Base-by-base conservation (phyloP, 2,797 vertebrate genomes). In the Syngnathus acus region DNA sequence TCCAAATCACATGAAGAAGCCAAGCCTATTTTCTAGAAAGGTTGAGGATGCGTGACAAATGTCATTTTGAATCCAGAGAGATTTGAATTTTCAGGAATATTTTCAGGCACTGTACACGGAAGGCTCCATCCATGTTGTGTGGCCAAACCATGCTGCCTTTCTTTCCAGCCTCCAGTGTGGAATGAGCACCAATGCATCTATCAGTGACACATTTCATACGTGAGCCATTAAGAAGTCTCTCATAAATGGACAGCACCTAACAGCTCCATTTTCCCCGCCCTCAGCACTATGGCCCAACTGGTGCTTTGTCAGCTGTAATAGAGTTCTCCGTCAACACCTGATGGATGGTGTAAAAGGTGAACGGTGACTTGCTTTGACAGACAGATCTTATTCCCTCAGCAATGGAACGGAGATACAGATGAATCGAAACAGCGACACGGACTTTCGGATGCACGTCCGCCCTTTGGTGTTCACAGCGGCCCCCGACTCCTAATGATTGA, bases 191-290 rank as follows among this genome's bases (percentile, higher is more conserved):
- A 6, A 48, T 48, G 5, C 16, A 8, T 14, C 40, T 43, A 42
- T 11, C 65, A 66, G 9, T 37, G 45, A 39, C 17, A 23, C 3
- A 70, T 73, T 57, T 53, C 32, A 62, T 65, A 70, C 72, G 40
- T 48, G 72, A 57, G 66, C 51, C 7, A 14, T 66, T 65, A 73
- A 45, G 60, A 71, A 58, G 26, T 64, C 19, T 2, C 1, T 38
- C 58, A 55, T 64, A 75, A 70, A 76, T 77, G 48, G 69, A 64
- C 62, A 51, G 65, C 42, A 73, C 66, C 70, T 70, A 61, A 59
- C 23, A 72, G 40, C 62, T 68, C 55, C 38, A 68, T 69, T 69
- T 64, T 57, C 26, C 60, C 40, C 62, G 45, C 59, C 54, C 43
- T n/a, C 42, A 51, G 69, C 65, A 58, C 66, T 57, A 53, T 3